These are phyloP conservation scores for Synergus itoensis DNA, from an alignment of 2,888 invertebrate species.

Conservation along the genomic window DNA sequence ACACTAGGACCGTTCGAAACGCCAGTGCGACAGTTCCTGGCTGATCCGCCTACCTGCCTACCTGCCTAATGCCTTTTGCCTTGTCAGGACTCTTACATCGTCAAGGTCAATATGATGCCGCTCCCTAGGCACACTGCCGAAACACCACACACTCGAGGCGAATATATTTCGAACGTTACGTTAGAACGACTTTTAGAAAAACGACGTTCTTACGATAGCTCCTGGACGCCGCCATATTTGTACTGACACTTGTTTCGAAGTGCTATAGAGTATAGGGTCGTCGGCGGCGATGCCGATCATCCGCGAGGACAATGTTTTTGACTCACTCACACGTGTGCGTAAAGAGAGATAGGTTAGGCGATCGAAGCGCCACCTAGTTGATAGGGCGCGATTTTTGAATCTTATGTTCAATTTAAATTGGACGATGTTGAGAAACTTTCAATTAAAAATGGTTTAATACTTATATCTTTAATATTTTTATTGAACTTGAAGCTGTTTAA, in stretches of 20 bases:
- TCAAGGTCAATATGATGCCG: slow-evolving; percentile 58
- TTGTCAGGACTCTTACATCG: slow-evolving; percentile 49
- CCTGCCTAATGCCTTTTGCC: slow-evolving; percentile 32
- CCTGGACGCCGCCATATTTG: slow-evolving; percentile 70
- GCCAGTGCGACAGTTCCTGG: slow-evolving; percentile 33
- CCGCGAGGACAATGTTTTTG: slow-evolving; percentile 38
- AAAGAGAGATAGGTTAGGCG: background rate
- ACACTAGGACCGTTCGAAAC: slow-evolving; percentile 58
- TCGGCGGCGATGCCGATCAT: slow-evolving; percentile 33
- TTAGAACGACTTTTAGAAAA: slow-evolving; percentile 19
- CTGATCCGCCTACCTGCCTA: slow-evolving; percentile 40
- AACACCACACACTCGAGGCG: background rate
- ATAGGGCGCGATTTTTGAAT: background rate
- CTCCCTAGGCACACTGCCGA: slow-evolving; percentile 46
- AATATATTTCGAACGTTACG: background rate
- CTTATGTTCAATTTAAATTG: no score
- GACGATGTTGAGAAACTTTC: no score
- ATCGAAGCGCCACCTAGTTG: background rate
- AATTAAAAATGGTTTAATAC: no score
- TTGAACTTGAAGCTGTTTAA: no score
- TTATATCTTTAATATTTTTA: no score
- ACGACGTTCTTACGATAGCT: slow-evolving; percentile 37
- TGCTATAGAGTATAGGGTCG: slow-evolving; percentile 13
- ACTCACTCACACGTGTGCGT: background rate
- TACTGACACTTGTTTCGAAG: slow-evolving; percentile 66